Conservation (phyloP, 1,140 invertebrate genomes). For the Tribolium madens region DNA sequence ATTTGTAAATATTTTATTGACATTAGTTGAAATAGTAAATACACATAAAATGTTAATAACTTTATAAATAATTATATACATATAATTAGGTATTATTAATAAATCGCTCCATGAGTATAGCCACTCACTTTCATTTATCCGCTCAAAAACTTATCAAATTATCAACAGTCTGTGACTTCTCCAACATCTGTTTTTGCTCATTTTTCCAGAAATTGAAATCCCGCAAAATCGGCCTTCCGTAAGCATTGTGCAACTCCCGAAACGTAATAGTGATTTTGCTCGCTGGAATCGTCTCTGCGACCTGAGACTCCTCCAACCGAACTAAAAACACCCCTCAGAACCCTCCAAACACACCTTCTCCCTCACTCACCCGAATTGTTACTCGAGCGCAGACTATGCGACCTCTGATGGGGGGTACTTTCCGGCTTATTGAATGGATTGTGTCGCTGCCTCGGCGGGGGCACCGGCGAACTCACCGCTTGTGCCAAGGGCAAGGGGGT, state of each 20-base stretch:
- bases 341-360: no score
- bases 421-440: constrained; percentile 78
- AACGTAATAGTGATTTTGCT: constrained; percentile 72
- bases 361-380: constrained; percentile 65
- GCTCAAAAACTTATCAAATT: constrained; percentile 58
- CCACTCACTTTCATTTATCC: not conserved
- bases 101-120: constrained; percentile 61
- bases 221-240: constrained; percentile 75
- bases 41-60: constrained; percentile 66
- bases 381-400: constrained; percentile 69
- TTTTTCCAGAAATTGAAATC: constrained; percentile 78
- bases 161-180: constrained; percentile 47
- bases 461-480: constrained; percentile 68
- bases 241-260: constrained; percentile 77
- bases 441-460: constrained; percentile 75
- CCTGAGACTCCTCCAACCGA: constrained; percentile 54
- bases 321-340: constrained; percentile 43
- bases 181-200: constrained; percentile 55
- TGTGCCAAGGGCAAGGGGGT: constrained; percentile 58
- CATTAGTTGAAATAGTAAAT: constrained; percentile 65
- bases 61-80: constrained; percentile 67
- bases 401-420: constrained; percentile 67
- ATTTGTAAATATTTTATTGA: constrained; percentile 66
- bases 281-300: constrained; percentile 24
- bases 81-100: constrained; percentile 65